Evolutionary conservation across 2,888 invertebrate genomes (phyloP), one percentile per base, ranked within the genome.

Genomic region (Tiliacea aurago): DNA sequence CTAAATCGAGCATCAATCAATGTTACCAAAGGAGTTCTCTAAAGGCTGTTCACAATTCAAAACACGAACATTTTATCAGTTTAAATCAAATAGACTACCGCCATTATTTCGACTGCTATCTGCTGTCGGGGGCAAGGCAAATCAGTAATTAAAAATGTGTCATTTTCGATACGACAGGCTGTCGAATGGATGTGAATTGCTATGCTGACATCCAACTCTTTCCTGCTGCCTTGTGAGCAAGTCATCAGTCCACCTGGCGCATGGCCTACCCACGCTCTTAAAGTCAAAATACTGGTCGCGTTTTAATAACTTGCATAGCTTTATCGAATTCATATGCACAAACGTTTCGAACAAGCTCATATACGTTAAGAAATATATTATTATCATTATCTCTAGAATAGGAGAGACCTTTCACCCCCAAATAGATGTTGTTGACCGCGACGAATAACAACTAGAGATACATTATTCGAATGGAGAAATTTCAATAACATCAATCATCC

Each of bases 381-480:
- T 10, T 64, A 5, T 55, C 53, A 61, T 70, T 81, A 84, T 81
- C 78, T 70, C 43, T 51, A 61, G 67, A 37, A 84, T 75, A 81
- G 67, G 51, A 7, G 13, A 70, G 83, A 85, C 82, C 85, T 76
- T 73, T 85, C 78, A 85, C 82, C 82, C 78, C 68, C 85, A 64
- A 82, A 85, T 85, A 70, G 68, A 82, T 85, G 82, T 68, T 73
- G 78, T 71, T 77, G 82, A 82, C 82, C 83, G 83, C 67, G 33
- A 70, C 23, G 37, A 85, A 73, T 70, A 82, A 77, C 78, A 82
- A 72, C 51, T 28, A 28, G 53, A 20, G 28, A 45, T 41, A 71
- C 37, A 56, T 33, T 67, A 45, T 51, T 28, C 23, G 10, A 53
- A 59, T 28, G 13, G 49, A 66, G 66, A 76, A 58, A 59, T 51